Evolutionary conservation across 2,888 invertebrate genomes (phyloP).

Genomic region (Eurois occulta): DNA sequence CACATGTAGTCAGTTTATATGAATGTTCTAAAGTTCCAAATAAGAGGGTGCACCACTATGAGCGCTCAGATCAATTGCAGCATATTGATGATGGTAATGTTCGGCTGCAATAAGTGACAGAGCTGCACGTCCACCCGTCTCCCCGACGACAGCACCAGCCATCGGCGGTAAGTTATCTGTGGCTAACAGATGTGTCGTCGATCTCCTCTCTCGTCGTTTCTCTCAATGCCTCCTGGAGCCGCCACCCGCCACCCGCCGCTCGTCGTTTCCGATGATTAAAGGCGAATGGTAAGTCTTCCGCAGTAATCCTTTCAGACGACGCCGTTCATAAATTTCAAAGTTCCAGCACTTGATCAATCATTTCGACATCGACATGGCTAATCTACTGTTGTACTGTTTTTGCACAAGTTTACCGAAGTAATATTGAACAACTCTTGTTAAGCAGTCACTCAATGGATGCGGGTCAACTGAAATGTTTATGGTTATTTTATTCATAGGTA

Average conservation of each 20-base stretch:
- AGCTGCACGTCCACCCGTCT: neutral
- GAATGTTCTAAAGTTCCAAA: neutral
- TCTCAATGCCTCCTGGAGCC: neutral
- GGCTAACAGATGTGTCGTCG: constrained; percentile 10
- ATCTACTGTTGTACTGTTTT: constrained; percentile 42
- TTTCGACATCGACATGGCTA: constrained; percentile 18
- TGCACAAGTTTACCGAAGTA: constrained; percentile 20
- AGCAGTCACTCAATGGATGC: constrained; percentile 7
- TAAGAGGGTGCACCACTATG: neutral
- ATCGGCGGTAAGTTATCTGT: neutral
- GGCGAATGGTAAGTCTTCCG: constrained; percentile 15
- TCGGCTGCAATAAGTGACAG: neutral
- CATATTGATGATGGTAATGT: neutral
- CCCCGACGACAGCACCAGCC: neutral
- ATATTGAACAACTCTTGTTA: neutral
- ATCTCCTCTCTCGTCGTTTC: neutral
- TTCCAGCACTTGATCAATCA: constrained; percentile 54
- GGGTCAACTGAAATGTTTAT: neutral
- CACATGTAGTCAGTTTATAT: neutral
- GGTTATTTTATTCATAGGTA: neutral
- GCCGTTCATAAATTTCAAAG: constrained; percentile 48
- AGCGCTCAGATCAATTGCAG: neutral
- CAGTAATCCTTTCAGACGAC: constrained; percentile 36
- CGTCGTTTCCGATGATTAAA: constrained; percentile 30
- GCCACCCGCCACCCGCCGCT: neutral